A percentile compares a stretch with the other conserved stretches of the same genome.
phyloP scores from a whole-genome alignment of 2,888 invertebrate species.

The Nineta flava region DNA sequence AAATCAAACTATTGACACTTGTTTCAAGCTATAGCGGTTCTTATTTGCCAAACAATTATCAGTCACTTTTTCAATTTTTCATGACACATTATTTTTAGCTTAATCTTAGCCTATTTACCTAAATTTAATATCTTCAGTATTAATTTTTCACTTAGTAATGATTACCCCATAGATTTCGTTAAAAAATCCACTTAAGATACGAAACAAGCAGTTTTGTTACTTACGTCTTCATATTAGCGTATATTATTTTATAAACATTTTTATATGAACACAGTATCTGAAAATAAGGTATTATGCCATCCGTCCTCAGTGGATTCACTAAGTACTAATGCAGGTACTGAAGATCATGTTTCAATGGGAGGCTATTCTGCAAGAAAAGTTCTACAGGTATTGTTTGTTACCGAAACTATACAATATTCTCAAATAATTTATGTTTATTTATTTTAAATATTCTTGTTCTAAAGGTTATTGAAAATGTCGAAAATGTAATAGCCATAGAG shows the following conservation, averaged over 20 bases:
- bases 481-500: slow-evolving; percentile 45
- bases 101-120: no score
- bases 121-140: no score
- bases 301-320: slow-evolving; percentile 49
- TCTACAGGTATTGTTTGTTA: slow-evolving; percentile 30
- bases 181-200: no score
- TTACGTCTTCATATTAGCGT: no score
- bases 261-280: slow-evolving; percentile 32
- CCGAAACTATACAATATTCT: background rate
- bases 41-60: no score
- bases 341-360: slow-evolving; percentile 57
- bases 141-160: no score
- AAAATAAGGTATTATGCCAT: slow-evolving; percentile 51
- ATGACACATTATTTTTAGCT: no score
- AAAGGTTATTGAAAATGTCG: slow-evolving; percentile 33
- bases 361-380: slow-evolving; percentile 47
- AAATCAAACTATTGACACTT: background rate
- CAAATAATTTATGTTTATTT: background rate
- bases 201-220: no score
- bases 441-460: slow-evolving; percentile 1
- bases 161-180: no score
- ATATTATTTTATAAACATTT: slow-evolving; percentile 2
- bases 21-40: no score
- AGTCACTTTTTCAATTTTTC: no score
- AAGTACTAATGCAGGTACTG: slow-evolving; percentile 47